Evolutionary conservation across 92 coral and sea anemone species (phyloP).

Genomic region (Palythoa caribaeorum): DNA sequence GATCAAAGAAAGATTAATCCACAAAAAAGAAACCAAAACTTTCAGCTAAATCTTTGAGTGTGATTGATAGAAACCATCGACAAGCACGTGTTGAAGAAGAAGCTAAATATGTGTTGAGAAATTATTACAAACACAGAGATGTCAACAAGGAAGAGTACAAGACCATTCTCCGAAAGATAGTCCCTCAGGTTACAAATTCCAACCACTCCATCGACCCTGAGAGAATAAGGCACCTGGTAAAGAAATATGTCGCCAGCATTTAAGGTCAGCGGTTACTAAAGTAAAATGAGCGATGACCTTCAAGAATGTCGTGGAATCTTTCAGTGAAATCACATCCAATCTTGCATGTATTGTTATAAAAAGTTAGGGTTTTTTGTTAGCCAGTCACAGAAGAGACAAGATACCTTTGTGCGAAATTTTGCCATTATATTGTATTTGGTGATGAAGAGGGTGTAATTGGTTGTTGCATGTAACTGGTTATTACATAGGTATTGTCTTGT

Average conservation of each 20-base stretch:
- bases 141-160: constrained; percentile 91
- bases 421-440: too few species aligned
- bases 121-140: constrained; percentile 91
- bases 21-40: constrained; percentile 56
- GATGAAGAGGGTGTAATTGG: too few species aligned
- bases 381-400: too few species aligned
- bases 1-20: constrained; percentile 26
- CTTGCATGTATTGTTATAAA: too few species aligned
- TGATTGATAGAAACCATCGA: constrained; percentile 80
- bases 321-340: neutral
- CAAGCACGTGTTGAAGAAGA: constrained; percentile 98
- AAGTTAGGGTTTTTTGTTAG: too few species aligned
- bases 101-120: constrained; percentile 87
- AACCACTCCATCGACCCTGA: constrained; percentile 96
- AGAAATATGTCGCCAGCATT: constrained; percentile 90
- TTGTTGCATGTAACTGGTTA: too few species aligned
- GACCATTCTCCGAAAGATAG: constrained; percentile 87
- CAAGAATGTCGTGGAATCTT: neutral
- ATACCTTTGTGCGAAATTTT: too few species aligned
- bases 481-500: too few species aligned
- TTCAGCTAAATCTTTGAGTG: constrained; percentile 42
- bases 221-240: constrained; percentile 86
- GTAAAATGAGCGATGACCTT: neutral
- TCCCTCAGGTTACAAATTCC: constrained; percentile 97
- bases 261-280: constrained; percentile 80